phyloP scores from a whole-genome alignment of 2,113 vertebrate species.

The Oplegnathus fasciatus region DNA sequence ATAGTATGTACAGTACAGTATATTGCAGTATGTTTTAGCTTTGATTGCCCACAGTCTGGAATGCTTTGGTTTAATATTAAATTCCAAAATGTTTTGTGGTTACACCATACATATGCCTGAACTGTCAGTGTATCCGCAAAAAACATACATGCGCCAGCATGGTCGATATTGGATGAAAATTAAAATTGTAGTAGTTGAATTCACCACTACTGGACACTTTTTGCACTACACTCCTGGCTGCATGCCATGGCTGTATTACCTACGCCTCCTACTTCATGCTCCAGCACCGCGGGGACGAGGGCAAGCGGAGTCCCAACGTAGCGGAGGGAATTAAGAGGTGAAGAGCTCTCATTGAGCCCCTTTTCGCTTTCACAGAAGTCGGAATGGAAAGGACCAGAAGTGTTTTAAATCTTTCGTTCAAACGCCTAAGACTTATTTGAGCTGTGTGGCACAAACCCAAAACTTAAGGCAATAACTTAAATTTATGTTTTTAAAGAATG shows the following conservation, averaged over 20 bases:
- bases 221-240: too few relatives aligned
- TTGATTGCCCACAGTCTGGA: neutral
- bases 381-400: neutral
- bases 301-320: neutral
- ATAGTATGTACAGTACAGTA: too few relatives aligned
- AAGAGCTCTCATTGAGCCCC: neutral
- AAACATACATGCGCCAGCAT: neutral
- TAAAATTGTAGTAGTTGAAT: neutral
- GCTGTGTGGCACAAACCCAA: neutral
- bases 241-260: too few relatives aligned
- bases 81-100: neutral
- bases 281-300: neutral
- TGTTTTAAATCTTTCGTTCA: neutral
- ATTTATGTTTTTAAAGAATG: neutral
- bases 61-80: neutral
- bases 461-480: accelerated
- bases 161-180: neutral
- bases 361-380: neutral
- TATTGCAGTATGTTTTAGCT: neutral
- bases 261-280: neutral
- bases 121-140: neutral
- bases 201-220: neutral
- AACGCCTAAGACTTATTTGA: neutral
- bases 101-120: neutral
- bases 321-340: accelerated